A percentile compares a stretch with the other conserved stretches of the same genome.
Conservation (phyloP, 2,113 vertebrate genomes). For the Misgurnus mizolepis region DNA sequence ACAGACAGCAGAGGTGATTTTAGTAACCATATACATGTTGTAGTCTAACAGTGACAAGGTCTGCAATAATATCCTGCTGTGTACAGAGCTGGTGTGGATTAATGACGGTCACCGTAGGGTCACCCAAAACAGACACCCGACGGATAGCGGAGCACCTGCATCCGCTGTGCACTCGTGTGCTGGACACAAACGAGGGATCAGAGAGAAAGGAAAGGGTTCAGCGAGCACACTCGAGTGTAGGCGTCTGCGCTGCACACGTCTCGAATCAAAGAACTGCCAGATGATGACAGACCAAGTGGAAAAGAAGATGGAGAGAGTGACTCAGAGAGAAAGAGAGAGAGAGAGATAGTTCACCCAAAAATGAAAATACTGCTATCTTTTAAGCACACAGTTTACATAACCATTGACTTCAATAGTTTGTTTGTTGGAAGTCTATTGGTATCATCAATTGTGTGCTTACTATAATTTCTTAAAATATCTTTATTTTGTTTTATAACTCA, state of each 20-base stretch:
- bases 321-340: slow-evolving; percentile 31
- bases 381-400: no score
- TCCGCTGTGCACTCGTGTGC: slow-evolving; percentile 10
- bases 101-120: slow-evolving; percentile 18
- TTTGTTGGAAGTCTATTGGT: no score
- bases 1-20: neutral
- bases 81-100: neutral
- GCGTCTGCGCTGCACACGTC: slow-evolving; percentile 2
- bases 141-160: slow-evolving; percentile 22
- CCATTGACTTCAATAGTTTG: no score
- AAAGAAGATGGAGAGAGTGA: slow-evolving; percentile 30
- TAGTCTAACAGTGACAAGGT: neutral
- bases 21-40: neutral
- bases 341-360: slow-evolving; percentile 6
- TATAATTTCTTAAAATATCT: no score
- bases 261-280: slow-evolving; percentile 22
- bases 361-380: no score
- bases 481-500: no score
- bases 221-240: neutral
- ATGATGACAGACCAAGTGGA: slow-evolving; percentile 14
- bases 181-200: slow-evolving; percentile 40
- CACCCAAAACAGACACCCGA: slow-evolving; percentile 24
- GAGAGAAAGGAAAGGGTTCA: neutral
- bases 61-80: neutral
- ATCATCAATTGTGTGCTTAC: no score